Conservation (phyloP, 2,797 vertebrate genomes). For the Hyperoplus immaculatus region DNA sequence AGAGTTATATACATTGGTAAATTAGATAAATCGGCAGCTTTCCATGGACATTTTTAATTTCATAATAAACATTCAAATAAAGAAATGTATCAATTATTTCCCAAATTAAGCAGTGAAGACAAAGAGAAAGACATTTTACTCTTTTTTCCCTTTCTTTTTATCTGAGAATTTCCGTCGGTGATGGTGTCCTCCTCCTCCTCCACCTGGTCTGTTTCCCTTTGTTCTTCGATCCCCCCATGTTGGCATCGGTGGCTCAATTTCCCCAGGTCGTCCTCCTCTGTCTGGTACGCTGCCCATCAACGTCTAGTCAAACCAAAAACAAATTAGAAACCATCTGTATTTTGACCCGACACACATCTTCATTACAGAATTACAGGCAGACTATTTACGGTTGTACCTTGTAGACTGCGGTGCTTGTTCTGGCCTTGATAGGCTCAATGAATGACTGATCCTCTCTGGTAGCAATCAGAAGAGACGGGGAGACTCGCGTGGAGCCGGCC, state of each 20-base stretch:
- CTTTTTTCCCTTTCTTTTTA: conserved; percentile 83
- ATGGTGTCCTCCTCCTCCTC: conserved; percentile 60
- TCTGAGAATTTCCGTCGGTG: conserved; percentile 70
- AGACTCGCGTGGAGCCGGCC: conserved; percentile 72
- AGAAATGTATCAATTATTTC: not conserved
- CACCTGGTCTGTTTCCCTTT: conserved; percentile 65
- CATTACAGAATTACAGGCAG: not conserved
- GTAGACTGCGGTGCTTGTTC: conserved; percentile 84
- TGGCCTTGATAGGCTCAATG: conserved; percentile 84
- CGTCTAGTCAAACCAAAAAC: conserved; percentile 71
- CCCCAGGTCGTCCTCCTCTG: conserved; percentile 90
- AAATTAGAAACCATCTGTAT: not conserved
- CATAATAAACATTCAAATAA: conserved; percentile 29
- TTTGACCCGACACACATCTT: not conserved
- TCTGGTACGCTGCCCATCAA: conserved; percentile 91
- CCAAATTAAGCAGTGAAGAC: conserved; percentile 3
- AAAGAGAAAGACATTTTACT: conserved; percentile 26
- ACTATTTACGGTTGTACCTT: conserved; percentile 81
- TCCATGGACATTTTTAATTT: conserved; percentile 20
- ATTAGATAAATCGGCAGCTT: conserved; percentile 10
- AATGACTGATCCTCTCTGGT: conserved; percentile 88
- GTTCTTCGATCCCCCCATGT: conserved; percentile 82
- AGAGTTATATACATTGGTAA: no score
- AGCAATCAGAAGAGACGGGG: conserved; percentile 85
- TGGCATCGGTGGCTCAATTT: conserved; percentile 93